Base-by-base conservation (phyloP, 2,797 vertebrate genomes). In the Cossypha heuglini region DNA sequence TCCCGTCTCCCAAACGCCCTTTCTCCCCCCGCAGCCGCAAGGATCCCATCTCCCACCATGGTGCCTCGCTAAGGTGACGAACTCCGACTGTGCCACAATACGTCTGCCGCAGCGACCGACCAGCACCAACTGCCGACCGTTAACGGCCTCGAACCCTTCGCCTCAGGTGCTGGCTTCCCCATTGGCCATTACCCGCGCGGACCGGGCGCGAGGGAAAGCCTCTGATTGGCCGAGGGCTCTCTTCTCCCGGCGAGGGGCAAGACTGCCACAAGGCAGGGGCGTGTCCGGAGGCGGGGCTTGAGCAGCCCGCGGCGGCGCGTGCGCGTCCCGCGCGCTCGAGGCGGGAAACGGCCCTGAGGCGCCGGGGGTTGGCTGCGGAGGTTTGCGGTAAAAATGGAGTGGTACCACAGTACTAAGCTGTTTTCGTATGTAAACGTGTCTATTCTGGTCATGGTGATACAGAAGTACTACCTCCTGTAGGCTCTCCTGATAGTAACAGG, bases 51-150 rank as follows among this genome's bases (percentile, higher is more conserved):
- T 59, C 96, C 84, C 91, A 97, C 97, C 97, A 97, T 90, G 69
- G 22, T 9, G 68, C 45, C 75, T 45, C 3, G 40, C 28, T 54
- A 46, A 52, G 48, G 17, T 22, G 31, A 52, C 25, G 15, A 29
- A 16, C 12, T 48, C 86, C 83, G 8, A 8, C 37, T 2, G 3
- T 35, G 0, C 35, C 11, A 2, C 18, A 4, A 28, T 0, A 1
- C n/a, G 11, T 1, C 83, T 16, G 0, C 4, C 13, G 0, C 45
- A 1, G 3, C 25, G 1, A 26, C 10, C 16, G 8, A 11, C 2
- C 21, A 7, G 29, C 19, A 5, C 49, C 43, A 51, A 92, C 93
- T 26, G 75, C 2, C 58, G 8, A 9, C 66, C 16, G 49, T 73
- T 18, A 64, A 77, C 85, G 0, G 78, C 37, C 55, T 9, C 55